These are phyloP conservation scores for Sitta carolinensis DNA, from an alignment of 2,797 vertebrate genomes.

Conservation along the genomic window DNA sequence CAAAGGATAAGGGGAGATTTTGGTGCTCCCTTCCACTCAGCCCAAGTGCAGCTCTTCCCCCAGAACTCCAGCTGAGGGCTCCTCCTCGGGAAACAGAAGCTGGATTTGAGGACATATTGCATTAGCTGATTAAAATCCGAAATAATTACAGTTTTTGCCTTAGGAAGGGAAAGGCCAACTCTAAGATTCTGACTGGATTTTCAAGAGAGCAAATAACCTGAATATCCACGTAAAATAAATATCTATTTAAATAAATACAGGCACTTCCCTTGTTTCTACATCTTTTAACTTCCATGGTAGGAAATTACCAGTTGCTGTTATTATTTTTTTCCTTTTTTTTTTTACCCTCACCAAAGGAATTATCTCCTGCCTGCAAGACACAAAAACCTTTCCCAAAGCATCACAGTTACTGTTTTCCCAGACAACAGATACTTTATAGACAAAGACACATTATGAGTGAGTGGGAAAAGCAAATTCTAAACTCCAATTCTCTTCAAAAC, in stretches of 20 bases:
- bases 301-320: not conserved
- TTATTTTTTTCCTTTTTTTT: not conserved
- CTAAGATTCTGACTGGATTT: not conserved
- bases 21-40: not conserved
- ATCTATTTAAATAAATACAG: not conserved
- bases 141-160: not conserved
- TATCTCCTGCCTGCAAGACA: not conserved
- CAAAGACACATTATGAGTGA: not conserved
- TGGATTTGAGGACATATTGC: not conserved
- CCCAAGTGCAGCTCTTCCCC: not conserved
- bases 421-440: not conserved
- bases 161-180: not conserved
- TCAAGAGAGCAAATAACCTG: not conserved
- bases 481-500: not conserved
- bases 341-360: not conserved
- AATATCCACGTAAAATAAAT: not conserved
- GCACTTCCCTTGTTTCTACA: accelerated
- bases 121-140: not conserved
- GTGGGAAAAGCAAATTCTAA: not conserved
- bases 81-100: not conserved
- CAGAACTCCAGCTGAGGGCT: accelerated
- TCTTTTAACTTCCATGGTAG: not conserved
- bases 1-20: not conserved
- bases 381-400: not conserved
- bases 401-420: not conserved